Conservation (phyloP, 2,888 invertebrate species). For the Cantharis flavilabris region DNA sequence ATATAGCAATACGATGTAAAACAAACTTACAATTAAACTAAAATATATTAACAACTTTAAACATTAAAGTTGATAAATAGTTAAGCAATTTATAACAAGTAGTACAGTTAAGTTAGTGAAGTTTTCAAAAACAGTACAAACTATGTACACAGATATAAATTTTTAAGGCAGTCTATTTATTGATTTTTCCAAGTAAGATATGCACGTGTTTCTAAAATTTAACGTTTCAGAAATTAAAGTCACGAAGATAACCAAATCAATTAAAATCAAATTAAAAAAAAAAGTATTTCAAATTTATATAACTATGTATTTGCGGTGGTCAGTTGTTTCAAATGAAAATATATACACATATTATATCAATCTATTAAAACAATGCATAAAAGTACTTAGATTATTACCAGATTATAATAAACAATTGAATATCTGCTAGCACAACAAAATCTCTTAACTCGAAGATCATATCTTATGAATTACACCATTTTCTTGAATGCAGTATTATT, state of each 20-base stretch:
- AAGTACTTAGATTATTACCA: not conserved
- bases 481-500: not conserved
- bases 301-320: not conserved
- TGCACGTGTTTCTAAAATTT: constrained; percentile 1
- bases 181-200: not conserved
- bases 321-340: not conserved
- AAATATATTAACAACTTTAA: not conserved
- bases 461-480: not conserved
- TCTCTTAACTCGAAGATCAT: not conserved
- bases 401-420: not conserved
- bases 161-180: constrained; percentile 4
- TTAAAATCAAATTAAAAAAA: not conserved
- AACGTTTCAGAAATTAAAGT: not conserved
- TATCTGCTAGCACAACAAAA: constrained; percentile 1
- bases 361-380: not conserved
- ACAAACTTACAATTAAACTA: not conserved
- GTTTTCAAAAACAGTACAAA: not conserved
- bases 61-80: not conserved
- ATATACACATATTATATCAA: not conserved
- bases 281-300: not conserved
- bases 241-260: not conserved
- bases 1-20: not conserved
- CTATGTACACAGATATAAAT: not conserved
- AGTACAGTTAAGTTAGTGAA: not conserved
- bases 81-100: not conserved